A percentile compares a stretch with the other conserved stretches of the same genome.
These are phyloP conservation scores for Agrochola macilenta DNA, from an alignment of 2,888 invertebrate genomes.

Conservation along the genomic window DNA sequence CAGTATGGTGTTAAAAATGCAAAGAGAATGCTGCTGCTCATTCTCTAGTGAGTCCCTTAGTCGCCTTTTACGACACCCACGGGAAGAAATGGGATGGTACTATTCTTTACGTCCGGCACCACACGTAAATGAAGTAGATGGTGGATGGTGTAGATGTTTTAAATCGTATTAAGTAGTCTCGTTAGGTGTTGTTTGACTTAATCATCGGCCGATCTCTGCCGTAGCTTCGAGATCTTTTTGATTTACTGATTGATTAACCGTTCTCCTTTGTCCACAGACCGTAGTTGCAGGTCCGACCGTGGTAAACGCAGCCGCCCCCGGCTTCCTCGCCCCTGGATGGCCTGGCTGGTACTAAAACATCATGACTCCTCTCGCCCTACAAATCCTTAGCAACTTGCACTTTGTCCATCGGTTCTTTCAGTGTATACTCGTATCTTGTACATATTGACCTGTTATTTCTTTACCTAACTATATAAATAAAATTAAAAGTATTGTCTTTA, in stretches of 20 bases:
- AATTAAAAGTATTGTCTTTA: constrained; percentile 58
- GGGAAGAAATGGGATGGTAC: too few species aligned
- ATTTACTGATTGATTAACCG: not conserved
- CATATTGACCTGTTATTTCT: constrained; percentile 49
- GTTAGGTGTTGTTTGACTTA: not conserved
- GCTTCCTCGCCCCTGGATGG: constrained; percentile 76
- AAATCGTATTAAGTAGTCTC: not conserved
- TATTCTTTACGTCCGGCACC: too few species aligned
- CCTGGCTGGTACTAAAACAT: constrained; percentile 58
- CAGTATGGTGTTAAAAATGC: too few species aligned
- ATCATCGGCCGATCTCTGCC: not conserved
- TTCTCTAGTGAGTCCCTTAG: too few species aligned
- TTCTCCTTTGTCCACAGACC: constrained; percentile 74
- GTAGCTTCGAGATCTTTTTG: not conserved
- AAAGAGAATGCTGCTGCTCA: too few species aligned
- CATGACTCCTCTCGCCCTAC: constrained; percentile 5
- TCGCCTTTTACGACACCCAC: too few species aligned
- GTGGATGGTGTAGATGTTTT: too few species aligned
- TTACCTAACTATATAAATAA: constrained; percentile 37
- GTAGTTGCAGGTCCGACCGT: constrained; percentile 86
- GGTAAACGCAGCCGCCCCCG: constrained; percentile 76
- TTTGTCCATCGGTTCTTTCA: constrained; percentile 50
- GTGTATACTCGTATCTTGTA: constrained; percentile 57
- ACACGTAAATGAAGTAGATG: too few species aligned
- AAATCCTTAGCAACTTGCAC: constrained; percentile 53